Evolutionary conservation across 2,888 invertebrate genomes (phyloP).

Genomic region (Bimastos eiseni): DNA sequence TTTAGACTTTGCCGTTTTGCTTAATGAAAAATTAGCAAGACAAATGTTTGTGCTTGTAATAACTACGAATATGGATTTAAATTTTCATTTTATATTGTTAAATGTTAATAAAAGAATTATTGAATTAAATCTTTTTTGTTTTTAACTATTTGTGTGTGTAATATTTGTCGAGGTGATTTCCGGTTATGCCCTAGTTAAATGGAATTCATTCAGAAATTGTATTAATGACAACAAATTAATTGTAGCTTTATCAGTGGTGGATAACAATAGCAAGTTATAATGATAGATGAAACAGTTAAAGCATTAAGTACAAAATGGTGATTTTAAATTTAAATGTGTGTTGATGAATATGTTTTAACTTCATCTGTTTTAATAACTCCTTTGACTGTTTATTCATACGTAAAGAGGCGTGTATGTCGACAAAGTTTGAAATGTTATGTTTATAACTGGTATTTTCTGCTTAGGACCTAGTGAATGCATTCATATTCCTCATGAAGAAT

Average conservation of each 20-base stretch:
- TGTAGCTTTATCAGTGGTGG: background rate
- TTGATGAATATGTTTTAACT: background rate
- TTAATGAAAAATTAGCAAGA: too few relatives aligned
- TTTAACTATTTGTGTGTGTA: too few relatives aligned
- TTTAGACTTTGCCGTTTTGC: too few relatives aligned
- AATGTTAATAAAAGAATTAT: too few relatives aligned
- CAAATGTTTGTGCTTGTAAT: too few relatives aligned
- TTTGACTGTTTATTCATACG: background rate
- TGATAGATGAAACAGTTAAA: background rate
- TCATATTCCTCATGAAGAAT: background rate
- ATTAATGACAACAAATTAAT: background rate
- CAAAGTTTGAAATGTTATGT: background rate
- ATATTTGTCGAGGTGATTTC: too few relatives aligned
- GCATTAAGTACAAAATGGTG: too few relatives aligned
- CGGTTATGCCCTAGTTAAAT: background rate
- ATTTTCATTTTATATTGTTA: too few relatives aligned
- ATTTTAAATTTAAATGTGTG: background rate
- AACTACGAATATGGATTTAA: too few relatives aligned
- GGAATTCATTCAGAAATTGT: background rate
- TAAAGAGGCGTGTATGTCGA: background rate
- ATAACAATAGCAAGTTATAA: background rate
- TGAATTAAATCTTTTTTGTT: too few relatives aligned
- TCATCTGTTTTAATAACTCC: background rate
- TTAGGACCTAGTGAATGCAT: conserved; percentile 14
- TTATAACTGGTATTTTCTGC: background rate